Percentiles rank a stretch among this genome's conserved stretches.
These are phyloP conservation scores for Salticus scenicus DNA, from an alignment of 2,888 invertebrate species.

Conservation along the genomic window DNA sequence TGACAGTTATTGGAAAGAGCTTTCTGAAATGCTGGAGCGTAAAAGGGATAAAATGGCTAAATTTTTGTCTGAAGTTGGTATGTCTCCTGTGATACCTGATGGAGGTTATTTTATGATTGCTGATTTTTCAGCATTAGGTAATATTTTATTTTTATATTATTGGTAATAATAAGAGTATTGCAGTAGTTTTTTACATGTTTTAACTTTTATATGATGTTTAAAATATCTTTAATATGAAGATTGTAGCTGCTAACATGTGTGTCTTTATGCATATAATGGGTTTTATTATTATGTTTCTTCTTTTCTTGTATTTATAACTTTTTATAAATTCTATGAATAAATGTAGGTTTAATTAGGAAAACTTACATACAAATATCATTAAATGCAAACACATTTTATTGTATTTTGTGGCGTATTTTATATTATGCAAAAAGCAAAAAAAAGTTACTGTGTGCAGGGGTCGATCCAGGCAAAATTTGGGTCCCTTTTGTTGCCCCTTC, in stretches of 20 bases:
- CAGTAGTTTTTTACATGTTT: background rate
- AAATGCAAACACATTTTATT: too few species aligned
- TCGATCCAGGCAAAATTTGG: too few species aligned
- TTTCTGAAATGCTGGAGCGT: slow-evolving; percentile 83
- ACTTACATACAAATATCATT: too few species aligned
- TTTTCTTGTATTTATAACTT: background rate
- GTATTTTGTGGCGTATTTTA: too few species aligned
- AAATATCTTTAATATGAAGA: slow-evolving; percentile 1
- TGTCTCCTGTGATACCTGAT: slow-evolving; percentile 93
- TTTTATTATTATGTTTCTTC: background rate
- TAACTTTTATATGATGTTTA: background rate
- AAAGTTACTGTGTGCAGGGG: too few species aligned
- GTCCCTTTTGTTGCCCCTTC: too few species aligned
- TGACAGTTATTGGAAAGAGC: slow-evolving; percentile 88
- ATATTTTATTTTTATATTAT: background rate
- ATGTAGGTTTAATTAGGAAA: too few species aligned
- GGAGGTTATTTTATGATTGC: slow-evolving; percentile 98
- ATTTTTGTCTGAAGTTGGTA: slow-evolving; percentile 85
- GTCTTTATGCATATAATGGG: too few species aligned
- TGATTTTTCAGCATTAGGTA: slow-evolving; percentile 86
- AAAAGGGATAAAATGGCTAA: slow-evolving; percentile 88
- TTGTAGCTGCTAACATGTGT: background rate
- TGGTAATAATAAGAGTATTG: background rate
- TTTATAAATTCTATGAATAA: too few species aligned
- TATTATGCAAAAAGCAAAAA: too few species aligned